Conservation (phyloP, 2,797 vertebrate genomes). For the Xyrichtys novacula region DNA sequence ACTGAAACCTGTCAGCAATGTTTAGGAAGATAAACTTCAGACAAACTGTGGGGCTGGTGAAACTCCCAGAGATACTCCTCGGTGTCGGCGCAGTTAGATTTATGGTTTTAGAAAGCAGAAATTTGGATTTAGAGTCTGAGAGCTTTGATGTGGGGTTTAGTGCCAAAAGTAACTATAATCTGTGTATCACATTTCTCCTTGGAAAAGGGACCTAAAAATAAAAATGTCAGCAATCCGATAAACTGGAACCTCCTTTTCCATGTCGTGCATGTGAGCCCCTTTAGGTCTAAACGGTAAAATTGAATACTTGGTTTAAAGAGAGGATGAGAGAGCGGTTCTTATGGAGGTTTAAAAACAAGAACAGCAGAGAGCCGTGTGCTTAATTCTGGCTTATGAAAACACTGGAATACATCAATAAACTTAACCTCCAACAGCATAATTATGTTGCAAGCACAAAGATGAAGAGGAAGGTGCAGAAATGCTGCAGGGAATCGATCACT, state of each 20-base stretch:
- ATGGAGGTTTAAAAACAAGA: conserved; percentile 13
- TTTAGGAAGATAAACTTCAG: conserved; percentile 22
- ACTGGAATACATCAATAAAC: background rate
- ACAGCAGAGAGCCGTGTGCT: background rate
- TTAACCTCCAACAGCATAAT: conserved; percentile 20
- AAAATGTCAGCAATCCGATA: conserved; percentile 45
- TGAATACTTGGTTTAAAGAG: conserved; percentile 9
- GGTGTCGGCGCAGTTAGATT: conserved; percentile 43
- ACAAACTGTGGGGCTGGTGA: conserved; percentile 27
- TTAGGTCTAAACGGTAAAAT: conserved; percentile 35
- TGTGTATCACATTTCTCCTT: conserved; percentile 50
- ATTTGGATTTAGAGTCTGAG: conserved; percentile 36
- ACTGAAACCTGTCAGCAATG: conserved; percentile 1
- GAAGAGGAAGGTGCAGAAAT: conserved; percentile 20
- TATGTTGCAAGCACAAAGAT: background rate
- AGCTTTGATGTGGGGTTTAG: conserved; percentile 53
- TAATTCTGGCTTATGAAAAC: conserved; percentile 6
- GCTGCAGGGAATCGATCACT: conserved; percentile 24
- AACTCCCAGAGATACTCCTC: conserved; percentile 35
- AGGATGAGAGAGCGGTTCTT: background rate
- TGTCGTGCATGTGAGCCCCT: conserved; percentile 19
- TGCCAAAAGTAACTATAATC: conserved; percentile 56
- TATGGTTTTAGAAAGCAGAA: conserved; percentile 41
- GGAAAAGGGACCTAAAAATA: conserved; percentile 56
- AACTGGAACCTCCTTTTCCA: conserved; percentile 46